Conservation (phyloP, 1,140 invertebrate genomes). For the Micrasema longulum region DNA sequence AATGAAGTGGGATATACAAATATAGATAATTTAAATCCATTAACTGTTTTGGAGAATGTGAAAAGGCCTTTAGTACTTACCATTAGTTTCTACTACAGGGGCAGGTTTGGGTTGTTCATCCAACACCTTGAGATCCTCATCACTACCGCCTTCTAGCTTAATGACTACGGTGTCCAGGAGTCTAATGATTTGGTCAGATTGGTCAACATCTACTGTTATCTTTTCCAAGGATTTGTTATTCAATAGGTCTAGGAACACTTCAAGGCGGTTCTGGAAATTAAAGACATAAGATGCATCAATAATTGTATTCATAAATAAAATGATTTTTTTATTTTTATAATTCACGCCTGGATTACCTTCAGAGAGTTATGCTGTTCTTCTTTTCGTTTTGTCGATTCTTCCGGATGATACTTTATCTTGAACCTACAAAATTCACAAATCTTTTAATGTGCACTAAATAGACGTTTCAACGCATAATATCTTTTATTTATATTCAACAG, state of each 20-base stretch:
- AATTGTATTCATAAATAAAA: no score
- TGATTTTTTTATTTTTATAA: no score
- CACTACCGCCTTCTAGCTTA: conserved; percentile 96
- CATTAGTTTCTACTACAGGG: conserved; percentile 56
- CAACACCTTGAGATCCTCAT: conserved; percentile 89
- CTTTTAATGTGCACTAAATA: conserved; percentile 10
- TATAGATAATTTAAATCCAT: no score
- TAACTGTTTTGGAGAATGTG: no score
- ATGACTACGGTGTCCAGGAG: conserved; percentile 97
- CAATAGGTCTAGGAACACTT: conserved; percentile 90
- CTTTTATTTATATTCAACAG: conserved; percentile 26
- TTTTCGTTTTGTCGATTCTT: conserved; percentile 92
- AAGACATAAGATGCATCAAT: neutral
- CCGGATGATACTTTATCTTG: conserved; percentile 98
- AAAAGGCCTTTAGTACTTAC: no score
- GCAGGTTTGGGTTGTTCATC: conserved; percentile 72
- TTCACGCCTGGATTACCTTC: conserved; percentile 80
- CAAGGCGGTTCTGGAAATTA: conserved; percentile 84
- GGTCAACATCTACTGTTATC: conserved; percentile 88
- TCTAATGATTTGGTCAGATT: conserved; percentile 87
- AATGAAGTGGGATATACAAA: no score
- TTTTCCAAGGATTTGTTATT: conserved; percentile 80
- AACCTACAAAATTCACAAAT: conserved; percentile 81
- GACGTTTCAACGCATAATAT: conserved; percentile 31
- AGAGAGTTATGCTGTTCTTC: conserved; percentile 87